Evolutionary conservation across 2,797 vertebrate species (phyloP).

Genomic region (Xenentodon cancila): DNA sequence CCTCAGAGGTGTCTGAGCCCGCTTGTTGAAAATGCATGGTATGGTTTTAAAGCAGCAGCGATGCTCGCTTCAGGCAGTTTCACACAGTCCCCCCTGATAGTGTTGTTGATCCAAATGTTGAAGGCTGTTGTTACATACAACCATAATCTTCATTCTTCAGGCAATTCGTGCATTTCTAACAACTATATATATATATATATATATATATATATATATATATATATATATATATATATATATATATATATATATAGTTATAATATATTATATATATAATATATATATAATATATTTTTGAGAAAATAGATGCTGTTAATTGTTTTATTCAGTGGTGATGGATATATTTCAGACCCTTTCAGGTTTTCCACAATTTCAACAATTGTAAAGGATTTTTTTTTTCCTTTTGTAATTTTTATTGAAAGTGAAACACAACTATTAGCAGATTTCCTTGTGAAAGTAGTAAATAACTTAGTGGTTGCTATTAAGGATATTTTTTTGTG

Average conservation of each 20-base stretch:
- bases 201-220: no score
- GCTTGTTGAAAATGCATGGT: constrained; percentile 55
- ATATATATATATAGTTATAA: no score
- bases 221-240: no score
- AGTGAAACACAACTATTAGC: no score
- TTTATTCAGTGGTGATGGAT: background rate
- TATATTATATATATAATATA: no score
- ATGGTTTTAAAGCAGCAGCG: constrained; percentile 49
- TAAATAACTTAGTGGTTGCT: no score
- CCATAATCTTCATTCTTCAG: constrained; percentile 34
- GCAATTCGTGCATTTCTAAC: constrained; percentile 18
- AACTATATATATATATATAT: constrained; percentile 30
- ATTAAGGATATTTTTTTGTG: no score
- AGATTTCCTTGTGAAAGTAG: no score
- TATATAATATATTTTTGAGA: no score
- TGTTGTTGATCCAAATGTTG: constrained; percentile 25
- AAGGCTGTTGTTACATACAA: constrained; percentile 19
- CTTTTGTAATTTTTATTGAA: no score
- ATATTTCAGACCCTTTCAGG: background rate
- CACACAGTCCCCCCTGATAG: constrained; percentile 31
- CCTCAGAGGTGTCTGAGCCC: constrained; percentile 51
- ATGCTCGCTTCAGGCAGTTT: constrained; percentile 49
- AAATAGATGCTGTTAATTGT: constrained; percentile 15
- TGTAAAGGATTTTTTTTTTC: no score
- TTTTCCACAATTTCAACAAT: no score